A percentile compares a stretch with the other conserved stretches of the same genome.
Evolutionary conservation across 1,140 invertebrate species (phyloP).

Genomic region (Ceratina japonica): DNA sequence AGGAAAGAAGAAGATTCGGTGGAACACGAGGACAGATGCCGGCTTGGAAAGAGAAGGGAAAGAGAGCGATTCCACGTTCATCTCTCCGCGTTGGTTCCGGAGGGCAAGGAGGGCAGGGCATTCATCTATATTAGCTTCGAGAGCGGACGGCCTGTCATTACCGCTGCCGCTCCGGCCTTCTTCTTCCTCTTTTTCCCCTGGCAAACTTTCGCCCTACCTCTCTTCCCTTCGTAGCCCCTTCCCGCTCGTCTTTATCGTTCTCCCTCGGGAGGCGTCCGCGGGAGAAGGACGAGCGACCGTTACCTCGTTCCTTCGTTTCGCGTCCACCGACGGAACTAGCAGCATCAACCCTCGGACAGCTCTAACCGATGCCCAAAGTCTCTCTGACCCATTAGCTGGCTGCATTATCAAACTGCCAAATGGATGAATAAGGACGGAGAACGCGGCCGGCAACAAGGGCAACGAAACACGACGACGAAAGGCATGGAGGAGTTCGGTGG

Average conservation of each 20-base stretch:
- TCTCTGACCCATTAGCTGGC: slow-evolving; percentile 69
- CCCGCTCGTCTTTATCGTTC: neutral
- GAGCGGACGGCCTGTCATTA: slow-evolving; percentile 80
- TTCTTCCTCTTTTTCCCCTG: slow-evolving; percentile 56
- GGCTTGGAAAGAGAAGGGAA: slow-evolving; percentile 18
- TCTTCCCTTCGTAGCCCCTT: slow-evolving; percentile 4
- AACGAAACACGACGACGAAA: slow-evolving; percentile 22
- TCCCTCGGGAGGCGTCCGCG: neutral
- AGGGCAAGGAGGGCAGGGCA: slow-evolving; percentile 79
- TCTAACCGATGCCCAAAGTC: slow-evolving; percentile 55
- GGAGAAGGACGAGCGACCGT: neutral
- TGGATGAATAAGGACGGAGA: slow-evolving; percentile 26
- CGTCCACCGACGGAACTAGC: slow-evolving; percentile 48
- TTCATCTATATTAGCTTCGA: slow-evolving; percentile 81
- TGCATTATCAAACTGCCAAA: slow-evolving; percentile 67
- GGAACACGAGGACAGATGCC: neutral
- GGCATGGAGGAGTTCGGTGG: slow-evolving; percentile 49
- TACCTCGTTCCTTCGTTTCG: slow-evolving; percentile 16
- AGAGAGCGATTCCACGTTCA: slow-evolving; percentile 64
- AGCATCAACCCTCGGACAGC: slow-evolving; percentile 51
- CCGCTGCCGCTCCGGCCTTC: slow-evolving; percentile 75
- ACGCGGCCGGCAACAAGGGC: neutral
- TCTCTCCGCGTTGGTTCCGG: slow-evolving; percentile 55
- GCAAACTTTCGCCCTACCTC: slow-evolving; percentile 34
- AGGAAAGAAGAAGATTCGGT: neutral